Conservation (phyloP, 1,140 invertebrate species). For the Euura lappo region DNA sequence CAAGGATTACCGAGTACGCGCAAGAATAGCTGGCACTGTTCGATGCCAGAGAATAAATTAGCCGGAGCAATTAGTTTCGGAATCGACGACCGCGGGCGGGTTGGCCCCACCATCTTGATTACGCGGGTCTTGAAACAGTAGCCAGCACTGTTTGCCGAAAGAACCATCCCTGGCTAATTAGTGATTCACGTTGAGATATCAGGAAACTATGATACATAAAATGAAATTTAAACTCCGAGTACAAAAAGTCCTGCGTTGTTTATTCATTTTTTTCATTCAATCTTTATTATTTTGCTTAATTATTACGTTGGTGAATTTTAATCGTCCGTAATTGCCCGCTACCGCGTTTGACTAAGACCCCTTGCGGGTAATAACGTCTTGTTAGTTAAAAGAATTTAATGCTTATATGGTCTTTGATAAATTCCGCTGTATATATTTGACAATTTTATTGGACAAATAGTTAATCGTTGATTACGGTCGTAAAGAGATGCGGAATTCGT, state of each 20-base stretch:
- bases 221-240: background rate
- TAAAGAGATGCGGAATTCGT: background rate
- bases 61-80: slow-evolving; percentile 60
- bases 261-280: no score
- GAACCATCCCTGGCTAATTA: slow-evolving; percentile 57
- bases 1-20: slow-evolving; percentile 42
- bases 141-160: slow-evolving; percentile 60
- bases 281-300: background rate
- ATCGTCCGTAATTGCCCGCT: slow-evolving; percentile 1
- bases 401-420: background rate
- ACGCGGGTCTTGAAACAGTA: slow-evolving; percentile 52
- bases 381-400: slow-evolving; percentile 2
- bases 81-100: slow-evolving; percentile 55
- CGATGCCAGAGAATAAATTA: slow-evolving; percentile 60
- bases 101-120: slow-evolving; percentile 62
- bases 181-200: slow-evolving; percentile 60
- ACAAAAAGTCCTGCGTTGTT: background rate
- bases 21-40: slow-evolving; percentile 53
- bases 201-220: slow-evolving; percentile 50
- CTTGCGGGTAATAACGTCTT: background rate
- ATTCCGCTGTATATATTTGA: slow-evolving; percentile 1
- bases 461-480: background rate
- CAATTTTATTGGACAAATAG: slow-evolving; percentile 7
- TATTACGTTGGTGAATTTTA: background rate
- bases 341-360: background rate